Evolutionary conservation across 2,888 invertebrate genomes (phyloP), one percentile per base, ranked within the genome.

Genomic region (Steromphala cineraria): DNA sequence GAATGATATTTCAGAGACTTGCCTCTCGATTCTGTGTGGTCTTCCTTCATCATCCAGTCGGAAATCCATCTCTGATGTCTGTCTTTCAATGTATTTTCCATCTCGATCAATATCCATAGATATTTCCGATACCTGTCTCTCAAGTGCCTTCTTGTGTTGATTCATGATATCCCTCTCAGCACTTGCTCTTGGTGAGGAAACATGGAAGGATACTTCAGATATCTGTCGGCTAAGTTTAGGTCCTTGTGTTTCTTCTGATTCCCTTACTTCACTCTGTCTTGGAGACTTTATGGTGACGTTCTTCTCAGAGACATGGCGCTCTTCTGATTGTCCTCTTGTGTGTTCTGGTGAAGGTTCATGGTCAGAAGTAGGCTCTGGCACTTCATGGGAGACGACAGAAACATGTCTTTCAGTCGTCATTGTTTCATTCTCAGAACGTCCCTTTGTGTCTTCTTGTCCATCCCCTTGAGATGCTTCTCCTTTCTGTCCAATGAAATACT

Each of bases 401-500:
- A 19, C 36, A 40, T 74, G 40, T 21, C 19, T 74, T n/a, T 74
- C 40, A 40, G 5, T 7, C 1, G 31, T 36, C 10, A 21, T 28
- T 71, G n/a, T 31, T 13, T 36, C 71, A 28, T 31, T 74, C 4
- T 28, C 31, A 36, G 19, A 21, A 17, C 0, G 1, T 36, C 40
- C 71, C 46, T 17, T 62, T n/a, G 36, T n/a, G 10, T 56, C 21
- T 15, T 31, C 31, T 78, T n/a, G 53, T 10, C 15, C 28, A 19
- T 77, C 62, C 36, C 36, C 36, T 36, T 46, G 8, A 46, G 46
- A 46, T 1, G 13, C 46, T n/a, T 53, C 46, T 19, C 56, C 56
- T n/a, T 62, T 80, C 31, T 67, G 53, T 7, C 75, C 80, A 21
- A 82, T 80, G 78, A 82, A 79, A 52, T 82, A 82, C 24, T 80